A percentile compares a stretch with the other conserved stretches of the same genome.
Conservation (phyloP, 2,113 vertebrate species). For the Cettia cetti region DNA sequence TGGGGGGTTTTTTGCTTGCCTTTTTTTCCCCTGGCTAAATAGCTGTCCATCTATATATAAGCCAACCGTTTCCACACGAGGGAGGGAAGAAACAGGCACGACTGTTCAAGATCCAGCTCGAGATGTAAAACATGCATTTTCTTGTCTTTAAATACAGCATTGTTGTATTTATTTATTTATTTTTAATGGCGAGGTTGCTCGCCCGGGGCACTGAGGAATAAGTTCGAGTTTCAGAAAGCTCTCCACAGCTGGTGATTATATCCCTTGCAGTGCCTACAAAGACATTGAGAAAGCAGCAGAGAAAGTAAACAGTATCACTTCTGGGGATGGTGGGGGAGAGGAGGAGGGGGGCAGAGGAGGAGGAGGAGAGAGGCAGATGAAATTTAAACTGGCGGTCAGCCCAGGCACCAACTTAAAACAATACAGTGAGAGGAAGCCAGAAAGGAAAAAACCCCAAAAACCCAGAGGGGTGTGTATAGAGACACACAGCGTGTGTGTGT, state of each 20-base stretch:
- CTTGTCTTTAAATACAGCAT: conserved; percentile 39
- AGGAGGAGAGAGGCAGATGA: conserved; percentile 33
- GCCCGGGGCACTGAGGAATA: conserved; percentile 45
- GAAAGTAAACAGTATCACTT: conserved; percentile 76
- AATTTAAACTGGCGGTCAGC: conserved; percentile 57
- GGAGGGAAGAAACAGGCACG: neutral
- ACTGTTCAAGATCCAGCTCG: neutral
- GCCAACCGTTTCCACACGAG: neutral
- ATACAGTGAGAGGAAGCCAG: conserved; percentile 58
- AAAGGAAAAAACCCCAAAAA: conserved; percentile 13
- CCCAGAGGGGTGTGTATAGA: neutral
- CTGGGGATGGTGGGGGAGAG: conserved; percentile 37
- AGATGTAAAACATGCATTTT: conserved; percentile 25
- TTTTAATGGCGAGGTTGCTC: conserved; percentile 8
- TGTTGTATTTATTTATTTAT: conserved; percentile 47
- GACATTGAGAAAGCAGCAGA: conserved; percentile 65
- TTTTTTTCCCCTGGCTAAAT: neutral
- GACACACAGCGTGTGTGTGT: neutral
- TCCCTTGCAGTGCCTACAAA: conserved; percentile 61
- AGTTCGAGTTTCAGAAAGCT: conserved; percentile 62
- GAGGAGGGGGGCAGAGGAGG: neutral
- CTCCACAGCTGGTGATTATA: conserved; percentile 69
- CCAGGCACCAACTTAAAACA: conserved; percentile 69
- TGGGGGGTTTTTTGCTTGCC: neutral
- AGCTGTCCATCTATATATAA: neutral